phyloP scores from a whole-genome alignment of 2,113 vertebrate genomes.

The Gavialis gangeticus region DNA sequence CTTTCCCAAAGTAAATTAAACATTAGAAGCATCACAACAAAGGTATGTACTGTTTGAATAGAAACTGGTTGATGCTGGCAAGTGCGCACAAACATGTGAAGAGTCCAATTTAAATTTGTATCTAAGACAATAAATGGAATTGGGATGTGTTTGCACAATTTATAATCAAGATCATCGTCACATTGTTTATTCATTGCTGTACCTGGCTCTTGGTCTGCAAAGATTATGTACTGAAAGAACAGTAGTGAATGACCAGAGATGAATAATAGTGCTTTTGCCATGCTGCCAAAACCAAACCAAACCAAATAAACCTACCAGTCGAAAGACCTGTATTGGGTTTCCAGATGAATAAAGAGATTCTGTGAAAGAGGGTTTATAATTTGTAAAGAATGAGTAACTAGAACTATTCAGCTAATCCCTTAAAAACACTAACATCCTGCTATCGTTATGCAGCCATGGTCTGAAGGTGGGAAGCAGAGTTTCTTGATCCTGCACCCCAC shows the following conservation, averaged over 20 bases:
- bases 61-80: constrained; percentile 3
- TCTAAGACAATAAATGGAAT: constrained; percentile 26
- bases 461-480: neutral
- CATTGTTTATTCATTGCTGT: neutral
- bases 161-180: constrained; percentile 8
- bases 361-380: neutral
- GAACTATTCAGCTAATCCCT: neutral
- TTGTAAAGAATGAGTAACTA: neutral
- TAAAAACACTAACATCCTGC: neutral
- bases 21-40: constrained; percentile 19
- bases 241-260: neutral
- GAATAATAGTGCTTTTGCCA: neutral
- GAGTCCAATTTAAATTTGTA: constrained; percentile 4
- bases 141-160: neutral
- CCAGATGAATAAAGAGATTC: neutral
- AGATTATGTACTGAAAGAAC: neutral
- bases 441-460: neutral
- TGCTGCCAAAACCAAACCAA: too few species aligned
- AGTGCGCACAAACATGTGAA: neutral
- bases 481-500: neutral
- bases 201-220: neutral
- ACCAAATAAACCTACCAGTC: neutral
- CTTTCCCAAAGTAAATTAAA: constrained; percentile 14
- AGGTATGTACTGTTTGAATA: constrained; percentile 11
- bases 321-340: neutral